Percentiles rank a stretch among this genome's conserved stretches.
phyloP scores from a whole-genome alignment of 2,113 vertebrate genomes.

The Daboia siamensis region DNA sequence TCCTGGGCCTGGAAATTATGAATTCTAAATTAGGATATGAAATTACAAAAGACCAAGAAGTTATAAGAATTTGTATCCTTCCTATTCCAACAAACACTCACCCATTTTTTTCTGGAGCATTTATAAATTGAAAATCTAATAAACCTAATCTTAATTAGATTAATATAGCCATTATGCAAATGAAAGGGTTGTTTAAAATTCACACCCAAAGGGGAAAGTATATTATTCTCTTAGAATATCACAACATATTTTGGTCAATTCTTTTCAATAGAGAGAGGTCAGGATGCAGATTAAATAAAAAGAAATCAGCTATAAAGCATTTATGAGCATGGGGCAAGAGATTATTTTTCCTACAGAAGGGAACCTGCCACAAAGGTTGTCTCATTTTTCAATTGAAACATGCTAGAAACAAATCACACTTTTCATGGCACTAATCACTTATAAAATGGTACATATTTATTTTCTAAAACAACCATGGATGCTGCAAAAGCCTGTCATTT shows the following conservation, averaged over 20 bases:
- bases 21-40: not conserved
- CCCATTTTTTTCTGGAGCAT: not conserved
- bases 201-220: not conserved
- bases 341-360: constrained; percentile 46
- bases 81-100: not conserved
- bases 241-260: constrained; percentile 8
- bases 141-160: constrained; percentile 20
- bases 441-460: constrained; percentile 31
- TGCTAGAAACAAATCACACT: constrained; percentile 41
- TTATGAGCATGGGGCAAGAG: not conserved
- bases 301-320: not conserved
- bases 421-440: constrained; percentile 48
- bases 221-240: constrained; percentile 36
- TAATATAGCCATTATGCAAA: constrained; percentile 24
- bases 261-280: not conserved
- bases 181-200: constrained; percentile 22
- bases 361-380: constrained; percentile 19
- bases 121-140: not conserved
- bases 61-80: not conserved
- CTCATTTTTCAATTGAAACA: constrained; percentile 11
- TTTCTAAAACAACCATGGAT: constrained; percentile 7
- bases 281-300: constrained; percentile 13
- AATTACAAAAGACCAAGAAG: not conserved
- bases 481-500: constrained; percentile 15
- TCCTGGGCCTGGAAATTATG: not conserved